Evolutionary conservation across 2,797 vertebrate genomes (phyloP).

Genomic region (Steatocranus sp.): DNA sequence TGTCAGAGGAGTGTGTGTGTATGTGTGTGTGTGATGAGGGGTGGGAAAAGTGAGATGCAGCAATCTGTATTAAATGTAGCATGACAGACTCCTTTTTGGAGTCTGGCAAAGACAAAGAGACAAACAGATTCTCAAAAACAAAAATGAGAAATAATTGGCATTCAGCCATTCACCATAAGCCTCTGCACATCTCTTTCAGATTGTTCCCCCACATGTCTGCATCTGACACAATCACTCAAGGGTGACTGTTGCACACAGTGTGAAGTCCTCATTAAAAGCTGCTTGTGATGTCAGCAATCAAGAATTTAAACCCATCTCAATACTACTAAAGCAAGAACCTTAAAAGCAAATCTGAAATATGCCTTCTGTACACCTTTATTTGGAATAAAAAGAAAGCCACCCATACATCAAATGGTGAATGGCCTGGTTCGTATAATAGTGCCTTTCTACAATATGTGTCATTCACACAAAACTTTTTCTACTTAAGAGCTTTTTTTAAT

Average conservation of each 20-base stretch:
- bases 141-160: background rate
- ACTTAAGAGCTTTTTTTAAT: background rate
- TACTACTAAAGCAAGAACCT: background rate
- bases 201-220: background rate
- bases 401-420: background rate
- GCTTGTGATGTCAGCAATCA: background rate
- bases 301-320: background rate
- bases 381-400: background rate
- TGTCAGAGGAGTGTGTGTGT: background rate
- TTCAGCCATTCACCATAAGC: background rate
- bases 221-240: background rate
- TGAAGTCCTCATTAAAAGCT: background rate
- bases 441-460: background rate
- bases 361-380: background rate
- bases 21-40: background rate
- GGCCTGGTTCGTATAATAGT: background rate
- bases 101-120: background rate
- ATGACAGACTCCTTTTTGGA: background rate
- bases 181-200: background rate
- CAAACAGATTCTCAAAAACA: background rate
- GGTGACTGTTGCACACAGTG: background rate
- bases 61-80: slow-evolving; percentile 27
- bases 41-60: background rate
- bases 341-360: background rate
- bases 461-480: background rate